These are phyloP conservation scores for Pectinophora gossypiella DNA, from an alignment of 1,140 invertebrate species.

Conservation along the genomic window DNA sequence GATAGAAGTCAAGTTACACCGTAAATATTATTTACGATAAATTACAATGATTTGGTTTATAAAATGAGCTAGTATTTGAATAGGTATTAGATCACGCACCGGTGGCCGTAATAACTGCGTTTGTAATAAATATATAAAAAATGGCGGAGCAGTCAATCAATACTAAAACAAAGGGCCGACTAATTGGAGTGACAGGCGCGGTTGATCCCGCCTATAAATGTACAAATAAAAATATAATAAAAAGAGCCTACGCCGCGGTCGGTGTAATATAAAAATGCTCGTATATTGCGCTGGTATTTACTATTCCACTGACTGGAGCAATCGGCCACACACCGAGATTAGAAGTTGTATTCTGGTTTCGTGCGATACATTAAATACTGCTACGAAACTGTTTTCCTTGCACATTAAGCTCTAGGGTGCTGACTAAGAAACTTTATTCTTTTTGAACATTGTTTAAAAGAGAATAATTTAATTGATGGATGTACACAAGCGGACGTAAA, in stretches of 20 bases:
- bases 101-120: too few relatives aligned
- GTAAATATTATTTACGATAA: too few relatives aligned
- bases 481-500: too few relatives aligned
- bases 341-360: conserved; percentile 11
- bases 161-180: conserved; percentile 4
- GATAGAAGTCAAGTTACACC: too few relatives aligned
- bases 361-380: too few relatives aligned
- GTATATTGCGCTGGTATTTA: conserved; percentile 7
- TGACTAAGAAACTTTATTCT: neutral
- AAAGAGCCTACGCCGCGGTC: conserved; percentile 8
- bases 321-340: conserved; percentile 34
- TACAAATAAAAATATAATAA: conserved; percentile 11
- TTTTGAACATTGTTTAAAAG: too few relatives aligned
- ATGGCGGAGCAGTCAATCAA: neutral
- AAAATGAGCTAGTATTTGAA: too few relatives aligned
- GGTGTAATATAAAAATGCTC: conserved; percentile 5
- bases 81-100: too few relatives aligned
- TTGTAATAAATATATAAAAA: conserved; percentile 1
- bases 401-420: too few relatives aligned
- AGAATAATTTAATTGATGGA: too few relatives aligned
- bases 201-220: neutral
- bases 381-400: too few relatives aligned
- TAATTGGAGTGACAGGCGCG: conserved; percentile 10
- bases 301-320: conserved; percentile 4
- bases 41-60: too few relatives aligned